Conservation (phyloP, 2,797 vertebrate species). For the Oreochromis mossambicus region DNA sequence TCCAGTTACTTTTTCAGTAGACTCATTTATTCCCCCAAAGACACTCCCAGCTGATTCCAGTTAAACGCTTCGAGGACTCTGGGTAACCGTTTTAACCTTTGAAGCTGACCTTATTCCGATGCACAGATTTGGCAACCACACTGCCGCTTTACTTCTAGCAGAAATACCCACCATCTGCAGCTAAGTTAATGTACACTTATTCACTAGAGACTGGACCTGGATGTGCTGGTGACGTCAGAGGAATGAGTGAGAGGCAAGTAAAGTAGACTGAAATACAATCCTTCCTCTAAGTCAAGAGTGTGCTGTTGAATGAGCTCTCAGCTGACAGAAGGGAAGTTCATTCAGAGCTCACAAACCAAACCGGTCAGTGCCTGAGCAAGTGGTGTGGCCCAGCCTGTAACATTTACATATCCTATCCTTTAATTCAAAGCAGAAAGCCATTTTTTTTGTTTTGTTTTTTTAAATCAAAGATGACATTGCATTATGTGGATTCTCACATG, state of each 20-base stretch:
- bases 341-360: background rate
- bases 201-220: background rate
- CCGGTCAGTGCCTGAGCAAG: background rate
- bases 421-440: background rate
- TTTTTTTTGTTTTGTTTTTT: background rate
- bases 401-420: slow-evolving; percentile 8
- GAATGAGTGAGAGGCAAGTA: background rate
- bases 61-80: background rate
- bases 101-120: background rate
- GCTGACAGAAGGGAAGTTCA: background rate
- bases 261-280: slow-evolving; percentile 37
- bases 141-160: background rate
- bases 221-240: slow-evolving; percentile 12
- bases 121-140: background rate
- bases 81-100: background rate
- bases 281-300: slow-evolving; percentile 14
- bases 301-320: slow-evolving; percentile 18
- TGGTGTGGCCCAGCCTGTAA: background rate
- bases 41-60: background rate
- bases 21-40: background rate
- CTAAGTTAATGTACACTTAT: background rate
- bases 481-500: background rate
- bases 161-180: background rate
- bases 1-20: background rate
- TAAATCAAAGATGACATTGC: background rate